A percentile compares a stretch with the other conserved stretches of the same genome.
These are phyloP conservation scores for Polietes domitor DNA, from an alignment of 2,888 invertebrate genomes.

Conservation along the genomic window DNA sequence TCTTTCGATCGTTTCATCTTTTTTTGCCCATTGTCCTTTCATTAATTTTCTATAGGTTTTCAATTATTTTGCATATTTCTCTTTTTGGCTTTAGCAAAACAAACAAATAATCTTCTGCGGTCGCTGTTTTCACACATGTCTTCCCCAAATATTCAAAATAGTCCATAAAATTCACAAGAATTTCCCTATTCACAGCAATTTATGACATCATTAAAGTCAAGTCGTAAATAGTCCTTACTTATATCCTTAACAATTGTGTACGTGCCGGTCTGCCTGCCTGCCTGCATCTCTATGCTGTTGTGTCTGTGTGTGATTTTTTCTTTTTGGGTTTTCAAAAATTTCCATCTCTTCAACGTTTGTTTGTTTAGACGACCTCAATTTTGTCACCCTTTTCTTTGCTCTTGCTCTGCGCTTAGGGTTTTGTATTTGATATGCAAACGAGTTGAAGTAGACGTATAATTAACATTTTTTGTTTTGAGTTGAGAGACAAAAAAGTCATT, in stretches of 20 bases:
- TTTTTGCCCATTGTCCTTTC: slow-evolving; percentile 13
- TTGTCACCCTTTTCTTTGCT: neutral
- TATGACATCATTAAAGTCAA: slow-evolving; percentile 40
- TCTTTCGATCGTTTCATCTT: slow-evolving; percentile 19
- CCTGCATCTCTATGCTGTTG: too few relatives aligned
- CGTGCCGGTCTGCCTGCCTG: too few relatives aligned
- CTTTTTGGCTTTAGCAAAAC: neutral
- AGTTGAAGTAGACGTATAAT: slow-evolving; percentile 9
- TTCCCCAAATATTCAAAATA: too few relatives aligned
- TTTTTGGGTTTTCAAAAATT: neutral
- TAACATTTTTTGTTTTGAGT: slow-evolving; percentile 5
- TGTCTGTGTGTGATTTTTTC: neutral
- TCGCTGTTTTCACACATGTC: slow-evolving; percentile 5
- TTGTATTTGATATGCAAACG: neutral
- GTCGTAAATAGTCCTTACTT: slow-evolving; percentile 22
- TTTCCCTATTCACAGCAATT: slow-evolving; percentile 8
- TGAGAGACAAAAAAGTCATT: neutral
- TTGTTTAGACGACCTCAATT: slow-evolving; percentile 30
- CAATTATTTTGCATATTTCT: slow-evolving; percentile 34
- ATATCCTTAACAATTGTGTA: neutral
- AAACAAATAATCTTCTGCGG: slow-evolving; percentile 21
- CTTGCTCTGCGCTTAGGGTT: neutral
- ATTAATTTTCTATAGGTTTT: slow-evolving; percentile 53
- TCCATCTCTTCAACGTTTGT: neutral
- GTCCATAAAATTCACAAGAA: slow-evolving; percentile 2